Base-by-base conservation (phyloP, 2,113 vertebrate species). In the Furnarius figulus region DNA sequence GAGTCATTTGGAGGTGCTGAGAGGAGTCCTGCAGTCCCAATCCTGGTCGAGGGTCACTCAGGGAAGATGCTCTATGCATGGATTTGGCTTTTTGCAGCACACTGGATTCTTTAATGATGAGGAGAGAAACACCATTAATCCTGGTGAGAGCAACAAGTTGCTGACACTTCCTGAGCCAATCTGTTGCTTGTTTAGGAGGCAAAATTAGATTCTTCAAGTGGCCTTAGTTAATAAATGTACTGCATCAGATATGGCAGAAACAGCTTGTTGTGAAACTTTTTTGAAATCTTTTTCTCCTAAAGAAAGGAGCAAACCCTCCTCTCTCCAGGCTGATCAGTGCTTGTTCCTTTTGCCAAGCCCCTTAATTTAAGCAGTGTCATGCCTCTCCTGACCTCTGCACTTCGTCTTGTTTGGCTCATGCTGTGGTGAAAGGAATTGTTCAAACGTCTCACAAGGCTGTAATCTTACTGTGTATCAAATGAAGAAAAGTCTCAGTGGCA, bases 1-100 rank as follows among this genome's bases (percentile, higher is more conserved):
- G n/a, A 42, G 24, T 6, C 0, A 0, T 25, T 9, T 0, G 1
- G 49, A 53, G 67, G 5, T 4, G 10, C 40, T 55, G 40, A 31
- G 19, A 5, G 33, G 14, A 50, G 10, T 75, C 46, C 66, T 56
- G 67, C 75, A 76, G 52, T 12, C 31, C 18, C 0, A 0, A 0
- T 39, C 47, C 39, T 44, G 10, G 4, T 40, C 14, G 6, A 10
- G 35, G n/a, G 14, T 44, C 42, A 3, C 52, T n/a, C 35, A 1
- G 40, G 47, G 65, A 56, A 40, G 68, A 10, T 75, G 72, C 30
- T 92, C 6, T 23, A 33, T 61, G 47, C 19, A 5, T 37, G 27
- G 44, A 7, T 76, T 59, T 83, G 78, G 31, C 24, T 77, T 62
- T 78, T 62, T 79, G 82, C 58, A 77, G 58, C 46, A 70, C 42